These are phyloP conservation scores for Hypanus sabinus DNA, from an alignment of 2,113 vertebrate species.

Conservation along the genomic window DNA sequence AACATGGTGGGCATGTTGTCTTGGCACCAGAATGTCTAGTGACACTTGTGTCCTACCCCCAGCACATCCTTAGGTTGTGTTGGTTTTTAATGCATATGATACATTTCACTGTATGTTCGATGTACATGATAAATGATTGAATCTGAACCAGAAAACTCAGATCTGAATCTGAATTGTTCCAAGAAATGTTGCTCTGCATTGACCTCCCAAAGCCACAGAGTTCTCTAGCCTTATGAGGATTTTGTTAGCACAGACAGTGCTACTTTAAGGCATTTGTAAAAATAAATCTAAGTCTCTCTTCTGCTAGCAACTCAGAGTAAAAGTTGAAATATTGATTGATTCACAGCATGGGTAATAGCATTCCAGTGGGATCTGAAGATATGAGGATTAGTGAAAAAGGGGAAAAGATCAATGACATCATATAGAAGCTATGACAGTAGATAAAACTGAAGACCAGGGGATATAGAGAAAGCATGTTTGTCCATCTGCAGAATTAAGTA, in stretches of 20 bases:
- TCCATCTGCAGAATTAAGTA: not conserved
- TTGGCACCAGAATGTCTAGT: no score
- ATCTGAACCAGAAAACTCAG: no score
- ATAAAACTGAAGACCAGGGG: not conserved
- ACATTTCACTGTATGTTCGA: no score
- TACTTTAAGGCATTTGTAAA: not conserved
- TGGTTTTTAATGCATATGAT: no score
- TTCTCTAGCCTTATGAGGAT: not conserved
- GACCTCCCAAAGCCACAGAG: not conserved
- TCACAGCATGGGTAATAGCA: not conserved
- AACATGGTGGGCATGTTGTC: no score
- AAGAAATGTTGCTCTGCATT: not conserved
- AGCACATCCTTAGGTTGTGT: no score
- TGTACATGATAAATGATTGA: no score
- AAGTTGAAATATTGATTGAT: not conserved
- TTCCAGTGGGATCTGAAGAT: not conserved
- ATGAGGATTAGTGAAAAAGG: not conserved
- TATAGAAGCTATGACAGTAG: not conserved
- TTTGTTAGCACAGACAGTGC: not conserved
- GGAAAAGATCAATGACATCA: constrained; percentile 22
- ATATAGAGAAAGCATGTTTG: not conserved
- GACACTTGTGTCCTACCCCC: no score
- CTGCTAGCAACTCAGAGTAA: not conserved
- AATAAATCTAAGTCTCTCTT: not conserved
- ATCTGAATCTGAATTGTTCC: not conserved